phyloP scores from a whole-genome alignment of 2,888 invertebrate species.

The Tipula unca region DNA sequence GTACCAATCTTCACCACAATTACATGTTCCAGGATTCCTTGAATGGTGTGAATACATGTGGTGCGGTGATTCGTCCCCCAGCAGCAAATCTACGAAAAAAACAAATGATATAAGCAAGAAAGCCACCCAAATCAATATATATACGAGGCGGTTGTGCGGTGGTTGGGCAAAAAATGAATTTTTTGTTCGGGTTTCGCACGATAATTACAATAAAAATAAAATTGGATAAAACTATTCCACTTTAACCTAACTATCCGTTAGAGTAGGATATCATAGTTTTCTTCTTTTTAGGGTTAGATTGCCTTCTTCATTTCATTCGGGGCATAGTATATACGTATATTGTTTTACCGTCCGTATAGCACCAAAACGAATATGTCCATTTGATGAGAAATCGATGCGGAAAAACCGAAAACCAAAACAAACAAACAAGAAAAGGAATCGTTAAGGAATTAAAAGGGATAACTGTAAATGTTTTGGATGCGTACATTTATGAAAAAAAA shows the following conservation, averaged over 20 bases:
- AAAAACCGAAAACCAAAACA: background rate
- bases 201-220: background rate
- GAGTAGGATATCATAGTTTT: background rate
- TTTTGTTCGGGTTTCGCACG: background rate
- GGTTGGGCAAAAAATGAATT: background rate
- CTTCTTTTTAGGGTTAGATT: background rate
- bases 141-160: background rate
- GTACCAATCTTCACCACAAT: background rate
- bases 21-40: background rate
- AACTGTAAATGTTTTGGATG: background rate
- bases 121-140: background rate
- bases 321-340: background rate
- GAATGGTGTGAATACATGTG: background rate
- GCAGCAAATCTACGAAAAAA: background rate
- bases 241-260: background rate
- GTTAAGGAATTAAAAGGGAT: background rate
- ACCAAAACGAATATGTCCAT: background rate
- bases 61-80: background rate
- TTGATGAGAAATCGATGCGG: background rate
- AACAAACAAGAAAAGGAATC: background rate
- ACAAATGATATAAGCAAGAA: background rate
- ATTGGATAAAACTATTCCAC: slow-evolving; percentile 8
- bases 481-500: background rate
- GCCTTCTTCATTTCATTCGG: background rate
- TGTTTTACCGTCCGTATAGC: background rate